A percentile compares a stretch with the other conserved stretches of the same genome.
Conservation (phyloP, 2,113 vertebrate genomes). For the Brachyistius frenatus region DNA sequence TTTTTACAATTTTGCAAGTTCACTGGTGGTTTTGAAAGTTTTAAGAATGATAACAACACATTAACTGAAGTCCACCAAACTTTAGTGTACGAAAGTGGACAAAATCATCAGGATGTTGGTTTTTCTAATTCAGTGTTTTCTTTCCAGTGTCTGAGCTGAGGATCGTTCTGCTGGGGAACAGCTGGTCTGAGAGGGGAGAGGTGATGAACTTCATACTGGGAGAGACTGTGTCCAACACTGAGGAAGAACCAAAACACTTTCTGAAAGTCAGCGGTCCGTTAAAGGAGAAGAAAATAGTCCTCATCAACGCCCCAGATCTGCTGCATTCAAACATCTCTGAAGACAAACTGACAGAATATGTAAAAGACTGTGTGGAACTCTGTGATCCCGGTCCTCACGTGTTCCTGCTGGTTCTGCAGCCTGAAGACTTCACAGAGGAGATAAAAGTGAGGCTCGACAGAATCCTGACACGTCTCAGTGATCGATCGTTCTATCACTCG, state of each 20-base stretch:
- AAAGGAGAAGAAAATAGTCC: not conserved
- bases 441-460: not conserved
- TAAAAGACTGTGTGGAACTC: slow-evolving; percentile 3
- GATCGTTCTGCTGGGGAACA: slow-evolving; percentile 41
- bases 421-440: slow-evolving; percentile 50
- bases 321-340: not conserved
- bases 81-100: no score
- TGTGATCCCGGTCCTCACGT: slow-evolving; percentile 64
- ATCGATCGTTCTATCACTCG: slow-evolving; percentile 16
- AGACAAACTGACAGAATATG: not conserved
- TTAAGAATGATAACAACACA: no score
- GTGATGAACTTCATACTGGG: slow-evolving; percentile 20
- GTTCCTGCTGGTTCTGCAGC: slow-evolving; percentile 62
- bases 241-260: not conserved
- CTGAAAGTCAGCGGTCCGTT: rapidly evolving
- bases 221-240: rapidly evolving
- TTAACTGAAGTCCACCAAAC: no score
- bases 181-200: no score
- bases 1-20: no score
- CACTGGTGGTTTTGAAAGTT: no score
- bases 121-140: no score
- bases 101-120: no score
- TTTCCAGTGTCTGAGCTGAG: slow-evolving; percentile 53
- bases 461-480: slow-evolving; percentile 36
- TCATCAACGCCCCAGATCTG: slow-evolving; percentile 43